Evolutionary conservation across 2,797 vertebrate genomes (phyloP).

Genomic region (Chrosomus eos): DNA sequence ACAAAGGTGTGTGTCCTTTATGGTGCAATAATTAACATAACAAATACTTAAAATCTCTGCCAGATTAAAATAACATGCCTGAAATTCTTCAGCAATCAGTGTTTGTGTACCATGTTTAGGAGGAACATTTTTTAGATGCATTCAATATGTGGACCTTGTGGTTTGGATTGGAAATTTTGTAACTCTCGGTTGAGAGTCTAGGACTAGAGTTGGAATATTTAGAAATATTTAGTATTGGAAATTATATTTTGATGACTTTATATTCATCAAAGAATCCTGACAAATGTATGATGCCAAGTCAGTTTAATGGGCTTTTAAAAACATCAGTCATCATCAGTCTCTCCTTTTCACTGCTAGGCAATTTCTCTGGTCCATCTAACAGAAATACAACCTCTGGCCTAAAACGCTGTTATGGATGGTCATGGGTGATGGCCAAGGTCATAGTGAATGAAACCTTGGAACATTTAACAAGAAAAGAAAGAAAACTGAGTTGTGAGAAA

Average conservation of each 20-base stretch:
- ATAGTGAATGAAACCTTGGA: not conserved
- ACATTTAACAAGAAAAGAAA: conserved; percentile 19
- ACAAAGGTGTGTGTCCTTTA: not conserved
- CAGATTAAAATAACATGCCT: conserved; percentile 1
- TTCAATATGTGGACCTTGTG: not conserved
- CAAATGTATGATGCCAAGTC: not conserved
- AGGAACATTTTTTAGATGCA: not conserved
- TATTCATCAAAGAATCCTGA: not conserved
- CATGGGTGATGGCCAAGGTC: conserved; percentile 7
- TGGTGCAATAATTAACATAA: not conserved
- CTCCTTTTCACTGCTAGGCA: not conserved
- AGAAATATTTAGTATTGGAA: not conserved
- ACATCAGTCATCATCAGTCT: not conserved
- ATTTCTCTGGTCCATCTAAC: not conserved
- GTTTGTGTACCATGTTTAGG: conserved; percentile 10
- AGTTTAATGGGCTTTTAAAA: conserved; percentile 16
- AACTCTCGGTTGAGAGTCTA: not conserved
- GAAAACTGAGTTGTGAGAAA: conserved; percentile 3
- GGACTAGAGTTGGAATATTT: not conserved
- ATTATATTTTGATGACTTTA: not conserved
- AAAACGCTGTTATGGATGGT: not conserved
- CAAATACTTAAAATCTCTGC: conserved; percentile 14
- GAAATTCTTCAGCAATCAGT: not conserved
- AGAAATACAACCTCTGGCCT: not conserved
- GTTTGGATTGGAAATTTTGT: conserved; percentile 1